These are phyloP conservation scores for Pipa parva DNA, from an alignment of 2,113 vertebrate species.

Conservation along the genomic window DNA sequence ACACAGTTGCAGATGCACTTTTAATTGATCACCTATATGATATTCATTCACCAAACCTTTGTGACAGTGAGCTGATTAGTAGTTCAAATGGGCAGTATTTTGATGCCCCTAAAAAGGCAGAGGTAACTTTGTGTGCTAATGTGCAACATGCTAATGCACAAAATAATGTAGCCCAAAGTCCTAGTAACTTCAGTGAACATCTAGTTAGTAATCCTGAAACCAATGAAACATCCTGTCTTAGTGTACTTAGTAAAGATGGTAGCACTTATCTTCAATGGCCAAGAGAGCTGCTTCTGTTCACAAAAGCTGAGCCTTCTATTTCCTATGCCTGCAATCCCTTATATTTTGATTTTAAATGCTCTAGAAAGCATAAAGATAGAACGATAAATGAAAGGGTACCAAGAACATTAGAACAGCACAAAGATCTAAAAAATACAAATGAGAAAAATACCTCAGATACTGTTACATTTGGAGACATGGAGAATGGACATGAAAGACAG, in stretches of 20 bases:
- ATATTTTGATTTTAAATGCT: conserved; percentile 71
- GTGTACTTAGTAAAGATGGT: conserved; percentile 80
- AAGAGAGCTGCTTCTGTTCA: conserved; percentile 79
- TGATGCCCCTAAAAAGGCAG: conserved; percentile 39
- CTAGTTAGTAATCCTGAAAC: conserved; percentile 46
- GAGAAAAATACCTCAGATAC: conserved; percentile 57
- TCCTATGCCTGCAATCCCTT: conserved; percentile 91
- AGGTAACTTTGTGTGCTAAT: conserved; percentile 29
- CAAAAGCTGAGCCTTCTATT: conserved; percentile 81
- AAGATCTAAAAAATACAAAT: conserved; percentile 46
- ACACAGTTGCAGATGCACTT: conserved; percentile 42
- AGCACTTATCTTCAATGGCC: conserved; percentile 82
- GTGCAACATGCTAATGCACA: conserved; percentile 36
- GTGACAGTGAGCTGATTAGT: conserved; percentile 36
- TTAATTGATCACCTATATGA: conserved; percentile 45
- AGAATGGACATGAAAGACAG: conserved; percentile 63
- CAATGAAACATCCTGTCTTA: conserved; percentile 63
- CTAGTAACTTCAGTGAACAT: conserved; percentile 41
- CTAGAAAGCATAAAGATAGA: conserved; percentile 51
- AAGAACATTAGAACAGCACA: conserved; percentile 44
- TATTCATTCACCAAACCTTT: conserved; percentile 39
- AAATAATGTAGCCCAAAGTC: conserved; percentile 42
- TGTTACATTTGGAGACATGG: conserved; percentile 56
- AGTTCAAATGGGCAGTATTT: conserved; percentile 28
- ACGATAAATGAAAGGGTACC: conserved; percentile 48